Base-by-base conservation (phyloP, 2,888 invertebrate genomes). In the Drosophila limbata region DNA sequence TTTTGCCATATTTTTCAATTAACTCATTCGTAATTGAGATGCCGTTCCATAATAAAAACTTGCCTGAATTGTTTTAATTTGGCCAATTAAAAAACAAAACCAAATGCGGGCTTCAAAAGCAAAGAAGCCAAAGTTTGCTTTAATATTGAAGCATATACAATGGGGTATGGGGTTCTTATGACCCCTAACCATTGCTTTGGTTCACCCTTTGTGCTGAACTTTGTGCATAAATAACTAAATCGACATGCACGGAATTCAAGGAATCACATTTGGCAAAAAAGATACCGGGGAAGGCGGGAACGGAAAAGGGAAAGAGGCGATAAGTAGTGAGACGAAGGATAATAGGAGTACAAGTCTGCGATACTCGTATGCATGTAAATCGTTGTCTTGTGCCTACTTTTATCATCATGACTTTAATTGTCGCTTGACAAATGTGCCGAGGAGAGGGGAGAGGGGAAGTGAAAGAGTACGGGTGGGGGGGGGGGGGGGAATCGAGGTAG, bases 351-450 rank as follows among this genome's bases (percentile, higher is more conserved):
- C 19, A 10, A 15, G 45, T 33, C 4, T 9, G 31, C 8, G 31
- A 15, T 9, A 28, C 28, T 28, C 28, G 37, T 31, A n/a, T 40
- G 40, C 50, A 47, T 45, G 66, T 33, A 53, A 59, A 69, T 73
- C 69, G 62, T 73, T 79, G 77, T 68, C 72, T 76, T 69, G 51
- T 63, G 71, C 62, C 67, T 65, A 70, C 73, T 69, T 84, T 73
- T 73, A 77, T 84, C 59, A 75, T 69, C 62, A 79, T 66, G 71
- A 69, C 67, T 77, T 79, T 74, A 81, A 78, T 56, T 63, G 63
- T 40, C 31, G 53, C 44, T 45, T 61, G 61, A 59, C 45, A 62
- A 39, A 47, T 56, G 55, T 39, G 33, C 17, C 6, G 15, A 21
- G 28, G 28, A 8, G 11, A 3, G 8, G 11, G 28, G 37, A 31